Evolutionary conservation across 2,113 vertebrate species (phyloP), one percentile per base, ranked within the genome.

Genomic region (Dicentrarchus labrax): DNA sequence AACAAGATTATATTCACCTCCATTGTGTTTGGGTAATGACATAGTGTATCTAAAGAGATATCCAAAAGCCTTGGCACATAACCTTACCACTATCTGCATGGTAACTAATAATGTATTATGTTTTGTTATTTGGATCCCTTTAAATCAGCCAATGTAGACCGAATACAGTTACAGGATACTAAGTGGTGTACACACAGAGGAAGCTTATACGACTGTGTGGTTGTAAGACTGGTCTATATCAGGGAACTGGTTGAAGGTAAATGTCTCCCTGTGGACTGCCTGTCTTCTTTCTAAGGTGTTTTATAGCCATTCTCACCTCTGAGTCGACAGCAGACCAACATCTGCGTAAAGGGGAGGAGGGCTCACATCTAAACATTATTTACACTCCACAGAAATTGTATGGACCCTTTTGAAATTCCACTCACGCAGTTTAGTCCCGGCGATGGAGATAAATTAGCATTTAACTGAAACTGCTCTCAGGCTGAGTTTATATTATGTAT

Each of bases 311-410:
- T 69, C 21, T 80, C 80, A 69, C 76, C 48, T 82, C 45, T 5
- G n/a, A 61, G 12, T 47, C 57, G 19, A 59, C 36, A 39, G 65
- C 69, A 70, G 38, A 36, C 7, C 50, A 38, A 13, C 54, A 59
- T 78, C 47, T 41, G 76, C 1, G 54, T 15, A 45, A 6, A 11
- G 10, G 22, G 13, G 48, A 5, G 0, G 47, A 19, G 24, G 70
- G 22, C 54, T 79, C 57, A 5, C 62, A 51, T 70, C n/a, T n/a
- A 56, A 78, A 11, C 76, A 78, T 80, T 62, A 83, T 79, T 89
- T 72, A 77, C 72, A 74, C 82, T 83, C 48, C 80, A 24, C 48
- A 4, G 67, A 72, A 36, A 68, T 8, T 74, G 24, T 47, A 47
- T 54, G 57, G 6, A 59, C 21, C 71, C 61, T 73, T 82, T 82